A percentile compares a stretch with the other conserved stretches of the same genome.
phyloP scores from a whole-genome alignment of 30 jellyfish, hydroid and myxozoan species.

The Aurelia coerulea region DNA sequence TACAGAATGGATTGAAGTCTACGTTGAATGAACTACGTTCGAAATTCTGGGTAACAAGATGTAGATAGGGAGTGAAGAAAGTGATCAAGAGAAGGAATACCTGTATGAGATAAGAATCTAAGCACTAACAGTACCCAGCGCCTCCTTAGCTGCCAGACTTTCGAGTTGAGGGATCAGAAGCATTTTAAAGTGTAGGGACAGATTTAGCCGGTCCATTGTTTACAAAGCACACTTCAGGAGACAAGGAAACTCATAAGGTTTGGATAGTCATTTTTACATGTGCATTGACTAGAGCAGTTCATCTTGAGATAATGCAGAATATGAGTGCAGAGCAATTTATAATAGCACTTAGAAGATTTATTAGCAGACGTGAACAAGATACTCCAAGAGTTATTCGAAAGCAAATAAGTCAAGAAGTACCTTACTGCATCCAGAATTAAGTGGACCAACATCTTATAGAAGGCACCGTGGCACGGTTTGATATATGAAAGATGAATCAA shows the following conservation, averaged over 20 bases:
- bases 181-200: constrained; percentile 44
- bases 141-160: constrained; percentile 46
- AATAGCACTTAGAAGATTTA: constrained; percentile 1
- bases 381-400: not conserved
- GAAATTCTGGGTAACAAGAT: constrained; percentile 42
- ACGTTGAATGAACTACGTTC: constrained; percentile 42
- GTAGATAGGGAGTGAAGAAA: constrained; percentile 19
- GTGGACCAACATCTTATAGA: constrained; percentile 16
- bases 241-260: constrained; percentile 29
- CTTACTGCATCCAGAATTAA: not conserved
- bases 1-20: constrained; percentile 37
- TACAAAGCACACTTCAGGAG: constrained; percentile 26
- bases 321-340: constrained; percentile 28
- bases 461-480: constrained; percentile 39
- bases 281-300: constrained; percentile 42
- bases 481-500: constrained; percentile 15
- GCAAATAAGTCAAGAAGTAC: constrained; percentile 15
- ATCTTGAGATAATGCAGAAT: constrained; percentile 31
- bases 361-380: constrained; percentile 26
- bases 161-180: constrained; percentile 41
- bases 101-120: constrained; percentile 40
- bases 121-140: constrained; percentile 46
- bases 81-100: constrained; percentile 10
- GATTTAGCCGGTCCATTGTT: constrained; percentile 61
- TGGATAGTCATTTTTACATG: constrained; percentile 29